Evolutionary conservation across 1,140 invertebrate species (phyloP), one percentile per base, ranked within the genome.

Genomic region (Acromyrmex charruanus): DNA sequence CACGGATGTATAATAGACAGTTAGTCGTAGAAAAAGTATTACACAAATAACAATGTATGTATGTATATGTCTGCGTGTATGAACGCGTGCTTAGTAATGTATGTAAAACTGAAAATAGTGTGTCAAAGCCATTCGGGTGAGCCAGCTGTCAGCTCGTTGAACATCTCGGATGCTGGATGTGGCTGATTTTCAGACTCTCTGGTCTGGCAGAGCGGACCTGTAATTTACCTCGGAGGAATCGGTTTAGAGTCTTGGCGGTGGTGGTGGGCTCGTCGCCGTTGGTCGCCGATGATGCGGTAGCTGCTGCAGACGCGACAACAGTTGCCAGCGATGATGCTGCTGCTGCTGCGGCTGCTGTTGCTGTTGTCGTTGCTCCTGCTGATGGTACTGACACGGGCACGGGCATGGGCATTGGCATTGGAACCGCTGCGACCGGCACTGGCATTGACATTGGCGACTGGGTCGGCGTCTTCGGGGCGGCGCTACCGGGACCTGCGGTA

Each of bases 211-310:
- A 58, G 55, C 25, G 87, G 31, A 51, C 87, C 53, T 89, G 74
- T 61, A 59, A 93, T 94, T 95, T 95, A 95, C 94, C 94, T 95
- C 94, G 94, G 88, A 94, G 93, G 86, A 95, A 94, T 93, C 93
- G 94, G 91, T 94, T 94, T 93, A 95, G 89, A 94, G 93, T 94
- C 93, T 95, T 94, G 93, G 94, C 93, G 93, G 94, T 90, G 84
- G 91, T 90, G 84, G 91, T 91, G 69, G 80, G 25, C 65, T 89
- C 84, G 87, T 25, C 25, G 25, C 25, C 25, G 25, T 53, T 89
- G 93, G 12, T 88, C 88, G 92, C 65, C 58, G 80, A 75, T 84
- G 80, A 84, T 74, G 58, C 10, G 80, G 80, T n/a, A 84, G 31
- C 25, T 84, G 80, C 39, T 84, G 80, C 18, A 84, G 80, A 84